Evolutionary conservation across 2,888 invertebrate genomes (phyloP).

Genomic region (Osmoderma eremita): DNA sequence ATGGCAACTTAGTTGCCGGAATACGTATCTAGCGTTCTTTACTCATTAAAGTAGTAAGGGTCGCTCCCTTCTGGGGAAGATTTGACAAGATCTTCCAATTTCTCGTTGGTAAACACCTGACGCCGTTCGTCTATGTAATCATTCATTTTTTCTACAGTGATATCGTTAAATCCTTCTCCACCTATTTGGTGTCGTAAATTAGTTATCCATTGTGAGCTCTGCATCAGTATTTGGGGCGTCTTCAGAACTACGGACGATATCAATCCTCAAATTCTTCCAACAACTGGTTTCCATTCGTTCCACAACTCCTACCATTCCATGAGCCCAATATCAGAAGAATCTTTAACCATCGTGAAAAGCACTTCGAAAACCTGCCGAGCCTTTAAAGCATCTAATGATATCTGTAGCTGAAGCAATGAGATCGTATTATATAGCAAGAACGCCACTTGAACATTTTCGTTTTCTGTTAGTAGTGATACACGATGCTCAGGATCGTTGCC

Average conservation of each 20-base stretch:
- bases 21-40: no score
- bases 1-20: no score
- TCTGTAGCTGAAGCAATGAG: no score
- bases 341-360: background rate
- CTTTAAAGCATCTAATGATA: no score
- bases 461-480: background rate
- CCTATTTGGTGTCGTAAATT: background rate
- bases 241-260: no score
- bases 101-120: background rate
- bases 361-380: background rate
- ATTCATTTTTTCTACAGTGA: background rate
- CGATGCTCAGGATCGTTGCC: background rate
- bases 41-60: no score
- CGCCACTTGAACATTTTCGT: background rate
- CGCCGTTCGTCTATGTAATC: background rate
- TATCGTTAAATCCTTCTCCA: background rate
- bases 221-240: no score
- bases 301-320: background rate
- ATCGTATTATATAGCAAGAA: background rate
- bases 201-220: background rate
- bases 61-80: no score
- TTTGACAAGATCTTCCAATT: no score
- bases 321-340: background rate
- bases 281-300: background rate
- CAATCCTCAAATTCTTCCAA: no score